These are phyloP conservation scores for Planococcus citri DNA, from an alignment of 1,140 invertebrate species.

Conservation along the genomic window DNA sequence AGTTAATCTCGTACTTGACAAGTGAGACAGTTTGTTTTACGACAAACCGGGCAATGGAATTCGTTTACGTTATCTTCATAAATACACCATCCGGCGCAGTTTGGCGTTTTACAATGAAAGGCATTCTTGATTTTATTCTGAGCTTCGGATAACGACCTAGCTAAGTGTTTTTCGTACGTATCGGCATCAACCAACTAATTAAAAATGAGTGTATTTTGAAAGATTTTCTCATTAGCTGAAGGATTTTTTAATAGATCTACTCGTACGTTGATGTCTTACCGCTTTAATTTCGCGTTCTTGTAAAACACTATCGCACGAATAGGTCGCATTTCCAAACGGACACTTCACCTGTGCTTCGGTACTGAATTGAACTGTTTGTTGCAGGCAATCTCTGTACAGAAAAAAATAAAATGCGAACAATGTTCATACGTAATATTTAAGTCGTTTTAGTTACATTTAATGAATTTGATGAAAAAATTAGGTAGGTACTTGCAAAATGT, in stretches of 20 bases:
- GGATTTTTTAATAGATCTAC: too few species aligned
- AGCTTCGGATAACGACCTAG: constrained; percentile 30
- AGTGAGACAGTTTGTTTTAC: constrained; percentile 67
- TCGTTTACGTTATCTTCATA: constrained; percentile 77
- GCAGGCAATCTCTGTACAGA: constrained; percentile 47
- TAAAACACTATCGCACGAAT: constrained; percentile 61
- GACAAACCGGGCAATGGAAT: constrained; percentile 76
- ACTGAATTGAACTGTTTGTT: constrained; percentile 57
- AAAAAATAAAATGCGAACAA: background rate
- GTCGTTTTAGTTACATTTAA: too few species aligned
- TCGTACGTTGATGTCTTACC: background rate
- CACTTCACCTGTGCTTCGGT: constrained; percentile 68
- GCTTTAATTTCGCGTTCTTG: constrained; percentile 81
- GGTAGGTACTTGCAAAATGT: constrained; percentile 61
- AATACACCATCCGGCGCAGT: constrained; percentile 82
- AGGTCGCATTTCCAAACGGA: constrained; percentile 60
- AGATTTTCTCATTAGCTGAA: too few species aligned
- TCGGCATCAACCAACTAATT: background rate
- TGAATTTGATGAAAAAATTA: background rate
- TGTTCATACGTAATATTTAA: too few species aligned
- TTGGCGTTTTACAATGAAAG: constrained; percentile 81
- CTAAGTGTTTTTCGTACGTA: background rate
- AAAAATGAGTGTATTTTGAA: background rate
- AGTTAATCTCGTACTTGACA: constrained; percentile 58
- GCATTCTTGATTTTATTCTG: constrained; percentile 69